phyloP scores from a whole-genome alignment of 2,797 vertebrate species.

The Xenopus petersii region DNA sequence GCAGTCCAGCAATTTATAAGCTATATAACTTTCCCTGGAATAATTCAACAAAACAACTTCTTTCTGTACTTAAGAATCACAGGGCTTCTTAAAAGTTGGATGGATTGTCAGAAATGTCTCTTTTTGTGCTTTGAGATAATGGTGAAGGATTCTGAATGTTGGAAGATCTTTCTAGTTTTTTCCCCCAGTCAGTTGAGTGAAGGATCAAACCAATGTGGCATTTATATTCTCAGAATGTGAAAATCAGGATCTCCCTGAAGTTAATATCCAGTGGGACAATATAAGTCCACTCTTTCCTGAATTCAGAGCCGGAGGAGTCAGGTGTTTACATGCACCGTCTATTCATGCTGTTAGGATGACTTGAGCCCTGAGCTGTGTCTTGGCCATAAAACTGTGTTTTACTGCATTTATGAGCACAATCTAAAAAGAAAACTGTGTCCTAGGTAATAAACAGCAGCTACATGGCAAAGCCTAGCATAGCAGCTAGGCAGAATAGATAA shows the following conservation, averaged over 20 bases:
- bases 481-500: too few species aligned
- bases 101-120: conserved; percentile 37
- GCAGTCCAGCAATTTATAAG: conserved; percentile 13
- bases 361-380: too few species aligned
- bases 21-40: conserved; percentile 17
- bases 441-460: too few species aligned
- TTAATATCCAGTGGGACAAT: not conserved
- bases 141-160: conserved; percentile 26
- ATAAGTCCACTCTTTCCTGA: not conserved
- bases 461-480: too few species aligned
- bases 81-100: conserved; percentile 30
- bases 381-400: too few species aligned
- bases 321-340: not conserved
- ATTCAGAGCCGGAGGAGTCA: not conserved
- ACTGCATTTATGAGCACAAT: too few species aligned
- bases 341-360: not conserved
- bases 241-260: not conserved
- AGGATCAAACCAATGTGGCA: conserved; percentile 21
- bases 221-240: conserved; percentile 12
- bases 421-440: too few species aligned
- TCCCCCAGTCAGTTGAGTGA: conserved; percentile 24
- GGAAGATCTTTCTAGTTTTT: conserved; percentile 14
- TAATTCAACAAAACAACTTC: conserved; percentile 34
- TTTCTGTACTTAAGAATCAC: conserved; percentile 22
- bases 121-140: conserved; percentile 37